phyloP scores from a whole-genome alignment of 1,140 invertebrate genomes.

The Drosophila arizonae region DNA sequence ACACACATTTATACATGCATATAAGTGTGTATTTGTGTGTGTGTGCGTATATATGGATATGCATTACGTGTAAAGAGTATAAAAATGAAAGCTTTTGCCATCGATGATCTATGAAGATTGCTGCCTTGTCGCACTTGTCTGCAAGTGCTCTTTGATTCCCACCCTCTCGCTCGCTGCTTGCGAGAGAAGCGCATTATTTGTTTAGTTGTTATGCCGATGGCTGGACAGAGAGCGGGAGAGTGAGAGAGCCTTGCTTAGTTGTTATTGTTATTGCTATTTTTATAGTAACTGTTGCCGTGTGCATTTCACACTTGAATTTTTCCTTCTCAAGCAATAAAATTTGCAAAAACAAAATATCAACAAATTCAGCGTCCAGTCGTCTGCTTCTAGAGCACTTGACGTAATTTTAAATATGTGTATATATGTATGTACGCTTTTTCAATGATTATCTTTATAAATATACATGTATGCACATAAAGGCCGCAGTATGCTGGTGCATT shows the following conservation, averaged over 20 bases:
- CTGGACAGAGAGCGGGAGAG: too few relatives aligned
- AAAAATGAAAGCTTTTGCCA: conserved; percentile 13
- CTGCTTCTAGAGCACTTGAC: conserved; percentile 35
- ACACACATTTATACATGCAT: background rate
- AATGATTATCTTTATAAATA: conserved; percentile 14
- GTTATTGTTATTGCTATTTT: conserved; percentile 15
- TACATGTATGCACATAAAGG: background rate
- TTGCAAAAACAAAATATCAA: conserved; percentile 23
- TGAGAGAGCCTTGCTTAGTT: conserved; percentile 5
- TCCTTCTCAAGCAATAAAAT: conserved; percentile 17
- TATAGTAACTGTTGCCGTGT: background rate
- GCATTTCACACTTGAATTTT: conserved; percentile 24
- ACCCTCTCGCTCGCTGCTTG: background rate
- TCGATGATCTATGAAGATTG: conserved; percentile 32
- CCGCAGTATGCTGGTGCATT: too few relatives aligned
- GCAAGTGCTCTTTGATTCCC: background rate
- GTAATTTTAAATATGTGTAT: conserved; percentile 30
- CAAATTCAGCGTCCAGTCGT: conserved; percentile 26
- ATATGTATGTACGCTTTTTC: conserved; percentile 9
- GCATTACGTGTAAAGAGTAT: conserved; percentile 21
- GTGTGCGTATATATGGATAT: conserved; percentile 11
- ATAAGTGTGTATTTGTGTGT: conserved; percentile 5
- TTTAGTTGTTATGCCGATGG: too few relatives aligned
- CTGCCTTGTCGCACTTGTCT: conserved; percentile 9
- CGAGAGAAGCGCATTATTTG: background rate